Evolutionary conservation across 2,797 vertebrate genomes (phyloP).

Genomic region (Typhlichthys subterraneus): DNA sequence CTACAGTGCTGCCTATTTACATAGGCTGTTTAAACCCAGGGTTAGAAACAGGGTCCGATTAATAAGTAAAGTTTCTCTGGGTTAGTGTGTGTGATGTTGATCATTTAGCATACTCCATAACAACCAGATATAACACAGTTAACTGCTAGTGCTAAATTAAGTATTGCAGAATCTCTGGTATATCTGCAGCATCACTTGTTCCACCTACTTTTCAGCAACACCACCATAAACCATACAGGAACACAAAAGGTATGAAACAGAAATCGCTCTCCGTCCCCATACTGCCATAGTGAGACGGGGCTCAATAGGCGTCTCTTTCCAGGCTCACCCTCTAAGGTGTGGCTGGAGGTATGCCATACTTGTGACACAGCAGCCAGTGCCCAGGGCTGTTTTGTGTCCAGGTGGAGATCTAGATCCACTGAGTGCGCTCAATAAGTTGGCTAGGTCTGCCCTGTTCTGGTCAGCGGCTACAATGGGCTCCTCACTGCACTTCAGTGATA

Average conservation of each 20-base stretch:
- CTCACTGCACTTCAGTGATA: constrained; percentile 6
- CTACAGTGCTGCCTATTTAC: constrained; percentile 50
- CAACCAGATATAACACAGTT: not conserved
- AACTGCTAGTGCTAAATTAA: not conserved
- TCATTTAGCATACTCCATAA: too few species aligned
- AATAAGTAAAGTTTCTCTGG: constrained; percentile 67
- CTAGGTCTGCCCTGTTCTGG: not conserved
- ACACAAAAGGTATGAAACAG: constrained; percentile 25
- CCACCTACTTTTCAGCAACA: constrained; percentile 3
- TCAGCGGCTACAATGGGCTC: not conserved
- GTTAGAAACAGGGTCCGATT: constrained; percentile 48
- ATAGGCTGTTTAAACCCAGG: constrained; percentile 34
- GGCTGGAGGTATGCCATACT: constrained; percentile 64
- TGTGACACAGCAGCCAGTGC: constrained; percentile 63
- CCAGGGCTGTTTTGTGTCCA: constrained; percentile 48
- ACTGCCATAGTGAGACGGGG: constrained; percentile 31
- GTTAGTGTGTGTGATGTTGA: constrained; percentile 45
- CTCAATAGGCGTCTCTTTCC: constrained; percentile 57
- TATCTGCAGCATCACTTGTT: not conserved
- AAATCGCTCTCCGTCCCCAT: constrained; percentile 19
- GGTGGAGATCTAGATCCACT: constrained; percentile 36
- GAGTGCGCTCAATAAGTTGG: not conserved
- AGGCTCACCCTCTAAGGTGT: constrained; percentile 45
- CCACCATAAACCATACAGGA: constrained; percentile 6
- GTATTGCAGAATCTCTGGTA: not conserved